Percentiles rank a stretch among this genome's conserved stretches.
Evolutionary conservation across 64 coral and sea anemone genomes (phyloP).

Genomic region (Dendrophyllia cribrosa): DNA sequence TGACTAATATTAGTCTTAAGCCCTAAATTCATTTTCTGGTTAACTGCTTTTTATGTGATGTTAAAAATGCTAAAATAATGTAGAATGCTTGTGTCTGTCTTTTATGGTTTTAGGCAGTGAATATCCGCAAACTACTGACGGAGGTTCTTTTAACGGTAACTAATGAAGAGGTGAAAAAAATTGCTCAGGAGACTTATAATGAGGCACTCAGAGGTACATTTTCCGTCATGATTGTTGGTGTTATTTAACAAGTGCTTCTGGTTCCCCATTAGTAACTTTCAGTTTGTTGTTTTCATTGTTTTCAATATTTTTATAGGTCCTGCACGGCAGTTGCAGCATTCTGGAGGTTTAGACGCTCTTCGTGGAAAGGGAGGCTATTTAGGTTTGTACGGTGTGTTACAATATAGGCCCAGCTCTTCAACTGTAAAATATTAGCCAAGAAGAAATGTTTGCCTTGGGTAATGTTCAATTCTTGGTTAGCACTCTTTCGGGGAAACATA

Average conservation of each 20-base stretch:
- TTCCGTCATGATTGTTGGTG: background rate
- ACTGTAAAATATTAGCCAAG: too few relatives aligned
- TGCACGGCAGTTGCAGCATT: slow-evolving; percentile 41
- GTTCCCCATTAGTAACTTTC: background rate
- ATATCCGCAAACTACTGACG: slow-evolving; percentile 93
- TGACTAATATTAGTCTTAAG: too few relatives aligned
- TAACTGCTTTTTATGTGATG: too few relatives aligned
- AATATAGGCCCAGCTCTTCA: too few relatives aligned
- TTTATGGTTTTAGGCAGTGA: slow-evolving; percentile 77
- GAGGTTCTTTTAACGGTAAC: slow-evolving; percentile 96
- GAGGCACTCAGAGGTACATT: slow-evolving; percentile 73
- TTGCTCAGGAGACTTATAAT: slow-evolving; percentile 89
- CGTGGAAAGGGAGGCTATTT: slow-evolving; percentile 30
- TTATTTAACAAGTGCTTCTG: background rate
- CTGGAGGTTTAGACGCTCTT: slow-evolving; percentile 4
- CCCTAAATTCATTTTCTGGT: too few relatives aligned
- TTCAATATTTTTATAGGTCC: background rate
- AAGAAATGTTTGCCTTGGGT: background rate
- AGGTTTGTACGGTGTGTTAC: background rate
- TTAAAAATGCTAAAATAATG: too few relatives aligned
- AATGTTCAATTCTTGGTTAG: too few relatives aligned
- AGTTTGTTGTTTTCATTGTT: background rate
- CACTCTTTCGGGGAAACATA: too few relatives aligned
- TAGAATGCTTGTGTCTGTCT: too few relatives aligned
- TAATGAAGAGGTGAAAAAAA: slow-evolving; percentile 90